Conservation (phyloP, 2,113 vertebrate genomes). For the Recurvirostra avosetta region DNA sequence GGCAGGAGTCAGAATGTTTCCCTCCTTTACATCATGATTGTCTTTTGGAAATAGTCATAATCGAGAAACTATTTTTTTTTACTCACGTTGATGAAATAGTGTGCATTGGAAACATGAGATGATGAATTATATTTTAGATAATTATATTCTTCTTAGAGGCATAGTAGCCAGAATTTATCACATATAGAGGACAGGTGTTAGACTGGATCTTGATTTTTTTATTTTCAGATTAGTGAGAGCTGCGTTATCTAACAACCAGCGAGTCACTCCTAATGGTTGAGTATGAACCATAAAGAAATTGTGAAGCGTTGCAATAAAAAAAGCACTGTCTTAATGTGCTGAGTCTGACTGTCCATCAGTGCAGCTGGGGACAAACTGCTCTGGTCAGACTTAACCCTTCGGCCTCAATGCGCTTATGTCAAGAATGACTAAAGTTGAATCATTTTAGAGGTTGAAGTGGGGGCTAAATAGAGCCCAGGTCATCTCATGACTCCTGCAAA, state of each 20-base stretch:
- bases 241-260: neutral
- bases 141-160: neutral
- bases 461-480: neutral
- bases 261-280: neutral
- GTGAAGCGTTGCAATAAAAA: neutral
- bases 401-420: neutral
- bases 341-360: neutral
- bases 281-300: neutral
- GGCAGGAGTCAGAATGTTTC: neutral
- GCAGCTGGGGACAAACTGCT: neutral
- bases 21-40: neutral
- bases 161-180: neutral
- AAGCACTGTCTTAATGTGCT: neutral
- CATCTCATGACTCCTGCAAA: neutral
- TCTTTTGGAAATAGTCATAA: slow-evolving; percentile 1
- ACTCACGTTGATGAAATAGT: neutral
- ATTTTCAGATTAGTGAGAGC: neutral
- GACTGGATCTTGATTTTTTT: neutral
- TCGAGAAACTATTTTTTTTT: neutral
- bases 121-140: neutral
- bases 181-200: neutral
- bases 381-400: neutral
- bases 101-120: neutral
- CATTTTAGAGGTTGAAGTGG: neutral
- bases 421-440: neutral